Evolutionary conservation across 2,888 invertebrate genomes (phyloP).

Genomic region (Orthosia gracilis): DNA sequence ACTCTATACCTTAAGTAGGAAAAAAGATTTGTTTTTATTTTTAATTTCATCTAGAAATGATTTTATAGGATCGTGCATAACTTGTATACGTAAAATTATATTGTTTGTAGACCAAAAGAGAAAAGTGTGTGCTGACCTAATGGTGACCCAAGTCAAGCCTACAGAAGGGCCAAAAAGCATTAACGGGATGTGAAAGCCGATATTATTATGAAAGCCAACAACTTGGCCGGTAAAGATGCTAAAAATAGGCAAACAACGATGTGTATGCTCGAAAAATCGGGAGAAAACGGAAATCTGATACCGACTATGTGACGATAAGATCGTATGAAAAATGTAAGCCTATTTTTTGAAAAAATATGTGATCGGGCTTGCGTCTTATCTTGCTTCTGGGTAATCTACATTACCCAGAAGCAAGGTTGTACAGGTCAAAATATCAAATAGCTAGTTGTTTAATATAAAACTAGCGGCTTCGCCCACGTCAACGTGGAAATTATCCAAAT

Average conservation of each 20-base stretch:
- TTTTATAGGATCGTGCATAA: not conserved
- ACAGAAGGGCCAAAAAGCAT: slow-evolving; percentile 22
- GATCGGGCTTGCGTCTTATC: not conserved
- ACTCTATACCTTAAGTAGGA: no score
- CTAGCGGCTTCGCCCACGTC: no score
- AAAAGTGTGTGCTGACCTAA: slow-evolving; percentile 8
- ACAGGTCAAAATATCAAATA: not conserved
- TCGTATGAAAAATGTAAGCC: not conserved
- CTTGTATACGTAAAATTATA: slow-evolving; percentile 4
- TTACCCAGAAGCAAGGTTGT: not conserved
- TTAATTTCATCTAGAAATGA: not conserved
- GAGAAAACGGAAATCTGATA: slow-evolving; percentile 19
- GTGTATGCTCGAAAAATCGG: not conserved
- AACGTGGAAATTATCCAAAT: no score
- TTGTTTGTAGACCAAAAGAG: not conserved
- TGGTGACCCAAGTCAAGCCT: not conserved
- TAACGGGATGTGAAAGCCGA: slow-evolving; percentile 33
- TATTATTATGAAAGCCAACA: slow-evolving; percentile 40
- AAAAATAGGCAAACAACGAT: slow-evolving; percentile 19
- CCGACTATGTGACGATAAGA: not conserved
- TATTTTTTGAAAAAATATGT: not conserved
- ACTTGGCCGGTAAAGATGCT: slow-evolving; percentile 7
- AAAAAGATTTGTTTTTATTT: not conserved
- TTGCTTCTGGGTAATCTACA: no score
- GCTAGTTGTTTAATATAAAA: no score